A percentile compares a stretch with the other conserved stretches of the same genome.
Evolutionary conservation across 2,113 vertebrate genomes (phyloP).

Genomic region (Egretta garzetta): DNA sequence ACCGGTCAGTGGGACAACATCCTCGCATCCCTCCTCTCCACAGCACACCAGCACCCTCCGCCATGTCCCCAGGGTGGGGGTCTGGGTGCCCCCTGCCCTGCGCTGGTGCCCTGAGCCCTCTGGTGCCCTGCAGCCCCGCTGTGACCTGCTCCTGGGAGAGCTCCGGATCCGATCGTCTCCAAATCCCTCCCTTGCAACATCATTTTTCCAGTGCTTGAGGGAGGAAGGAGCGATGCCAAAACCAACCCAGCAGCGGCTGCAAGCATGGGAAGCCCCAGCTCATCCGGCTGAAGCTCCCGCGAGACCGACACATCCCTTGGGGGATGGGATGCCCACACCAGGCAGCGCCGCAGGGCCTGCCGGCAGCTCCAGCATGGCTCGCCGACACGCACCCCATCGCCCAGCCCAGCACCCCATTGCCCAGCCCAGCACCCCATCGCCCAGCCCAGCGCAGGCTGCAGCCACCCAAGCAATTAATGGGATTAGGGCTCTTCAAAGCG

Average conservation of each 20-base stretch:
- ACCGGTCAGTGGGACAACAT: accelerated
- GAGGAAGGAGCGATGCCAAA: not conserved
- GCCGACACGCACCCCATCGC: not conserved
- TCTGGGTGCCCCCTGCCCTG: accelerated
- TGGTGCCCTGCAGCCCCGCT: not conserved
- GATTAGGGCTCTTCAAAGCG: conserved; percentile 10
- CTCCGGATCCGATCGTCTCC: not conserved
- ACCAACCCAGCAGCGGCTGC: not conserved
- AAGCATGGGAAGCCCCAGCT: not conserved
- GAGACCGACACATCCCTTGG: not conserved
- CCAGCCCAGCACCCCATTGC: not conserved
- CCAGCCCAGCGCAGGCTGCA: not conserved
- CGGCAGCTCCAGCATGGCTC: accelerated
- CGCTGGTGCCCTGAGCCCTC: not conserved
- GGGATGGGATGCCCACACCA: not conserved
- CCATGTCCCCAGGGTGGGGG: not conserved
- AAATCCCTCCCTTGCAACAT: not conserved
- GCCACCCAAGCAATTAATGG: conserved; percentile 23
- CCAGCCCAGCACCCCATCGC: not conserved
- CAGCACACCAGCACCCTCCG: accelerated
- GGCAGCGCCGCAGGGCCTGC: not conserved
- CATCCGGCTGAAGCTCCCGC: not conserved
- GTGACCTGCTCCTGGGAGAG: not conserved
- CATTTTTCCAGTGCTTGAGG: not conserved
- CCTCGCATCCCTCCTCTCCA: not conserved